Percentiles rank a stretch among this genome's conserved stretches.
Conservation (phyloP, 2,888 invertebrate genomes). For the Amiota mariae region DNA sequence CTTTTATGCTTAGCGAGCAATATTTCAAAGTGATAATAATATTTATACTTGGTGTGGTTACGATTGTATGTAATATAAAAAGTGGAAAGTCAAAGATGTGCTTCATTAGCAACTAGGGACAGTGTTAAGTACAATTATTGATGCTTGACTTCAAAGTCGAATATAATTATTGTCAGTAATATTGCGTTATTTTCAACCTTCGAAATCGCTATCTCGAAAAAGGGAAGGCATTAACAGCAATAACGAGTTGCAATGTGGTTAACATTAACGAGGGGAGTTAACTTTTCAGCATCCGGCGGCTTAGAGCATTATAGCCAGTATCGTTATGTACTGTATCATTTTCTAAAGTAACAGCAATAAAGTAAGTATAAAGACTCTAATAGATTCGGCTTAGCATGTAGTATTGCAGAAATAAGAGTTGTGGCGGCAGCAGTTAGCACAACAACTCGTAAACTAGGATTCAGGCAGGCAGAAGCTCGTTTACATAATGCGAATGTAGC, state of each 20-base stretch:
- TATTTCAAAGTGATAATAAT: no score
- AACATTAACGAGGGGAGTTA: not conserved
- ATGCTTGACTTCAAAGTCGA: constrained; percentile 46
- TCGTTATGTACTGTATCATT: constrained; percentile 25
- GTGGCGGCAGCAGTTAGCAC: no score
- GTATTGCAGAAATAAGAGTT: not conserved
- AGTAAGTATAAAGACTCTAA: constrained; percentile 40
- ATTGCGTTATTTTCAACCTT: not conserved
- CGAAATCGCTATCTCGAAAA: not conserved
- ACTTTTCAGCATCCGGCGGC: not conserved
- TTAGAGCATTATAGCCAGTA: constrained; percentile 30
- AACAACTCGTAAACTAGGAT: no score
- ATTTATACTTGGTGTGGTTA: no score
- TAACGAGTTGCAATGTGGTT: constrained; percentile 6
- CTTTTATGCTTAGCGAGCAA: no score
- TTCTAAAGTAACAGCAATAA: constrained; percentile 2
- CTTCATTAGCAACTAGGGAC: constrained; percentile 26
- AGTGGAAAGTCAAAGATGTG: no score
- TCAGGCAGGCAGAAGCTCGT: constrained; percentile 31
- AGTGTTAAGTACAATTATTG: constrained; percentile 23
- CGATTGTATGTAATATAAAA: no score
- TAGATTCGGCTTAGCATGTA: constrained; percentile 43
- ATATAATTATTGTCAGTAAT: constrained; percentile 57
- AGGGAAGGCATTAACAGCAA: not conserved
- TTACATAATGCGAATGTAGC: constrained; percentile 55